A percentile compares a stretch with the other conserved stretches of the same genome.
These are phyloP conservation scores for Panthera uncia DNA, from an alignment of 2,113 vertebrate species.

Conservation along the genomic window DNA sequence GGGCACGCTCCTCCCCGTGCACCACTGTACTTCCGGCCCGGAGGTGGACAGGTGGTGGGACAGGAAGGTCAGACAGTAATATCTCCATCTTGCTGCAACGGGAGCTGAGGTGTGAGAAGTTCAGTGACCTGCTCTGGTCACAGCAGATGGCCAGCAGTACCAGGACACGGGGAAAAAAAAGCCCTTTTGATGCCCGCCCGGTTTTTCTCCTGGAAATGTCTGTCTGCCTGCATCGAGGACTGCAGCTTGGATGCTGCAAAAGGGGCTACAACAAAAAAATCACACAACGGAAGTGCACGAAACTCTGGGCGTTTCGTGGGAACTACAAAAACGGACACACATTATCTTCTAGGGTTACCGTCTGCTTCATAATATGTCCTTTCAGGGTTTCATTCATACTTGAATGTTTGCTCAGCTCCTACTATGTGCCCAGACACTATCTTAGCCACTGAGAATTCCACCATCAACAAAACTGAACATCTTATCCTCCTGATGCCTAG, in stretches of 20 bases:
- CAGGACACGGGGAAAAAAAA: not conserved
- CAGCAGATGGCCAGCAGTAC: not conserved
- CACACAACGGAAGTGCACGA: not conserved
- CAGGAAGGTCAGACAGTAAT: not conserved
- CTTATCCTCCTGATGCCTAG: not conserved
- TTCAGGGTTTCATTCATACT: not conserved
- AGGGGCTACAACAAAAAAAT: not conserved
- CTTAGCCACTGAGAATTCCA: not conserved
- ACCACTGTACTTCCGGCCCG: not conserved
- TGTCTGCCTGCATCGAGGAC: not conserved
- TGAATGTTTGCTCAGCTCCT: not conserved
- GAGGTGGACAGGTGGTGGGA: not conserved
- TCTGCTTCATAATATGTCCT: not conserved
- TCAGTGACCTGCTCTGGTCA: not conserved
- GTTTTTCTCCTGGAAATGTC: not conserved
- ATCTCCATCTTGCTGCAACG: accelerated
- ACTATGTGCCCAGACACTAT: not conserved
- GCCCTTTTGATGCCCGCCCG: not conserved
- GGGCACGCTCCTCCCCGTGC: not conserved
- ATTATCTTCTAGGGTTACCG: not conserved
- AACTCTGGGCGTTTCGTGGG: not conserved
- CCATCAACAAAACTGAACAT: not conserved
- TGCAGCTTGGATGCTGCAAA: no score
- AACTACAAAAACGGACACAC: accelerated
- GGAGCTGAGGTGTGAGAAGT: not conserved